Evolutionary conservation across 2,888 invertebrate genomes (phyloP), one percentile per base, ranked within the genome.

Genomic region (Isotomurus palustris): DNA sequence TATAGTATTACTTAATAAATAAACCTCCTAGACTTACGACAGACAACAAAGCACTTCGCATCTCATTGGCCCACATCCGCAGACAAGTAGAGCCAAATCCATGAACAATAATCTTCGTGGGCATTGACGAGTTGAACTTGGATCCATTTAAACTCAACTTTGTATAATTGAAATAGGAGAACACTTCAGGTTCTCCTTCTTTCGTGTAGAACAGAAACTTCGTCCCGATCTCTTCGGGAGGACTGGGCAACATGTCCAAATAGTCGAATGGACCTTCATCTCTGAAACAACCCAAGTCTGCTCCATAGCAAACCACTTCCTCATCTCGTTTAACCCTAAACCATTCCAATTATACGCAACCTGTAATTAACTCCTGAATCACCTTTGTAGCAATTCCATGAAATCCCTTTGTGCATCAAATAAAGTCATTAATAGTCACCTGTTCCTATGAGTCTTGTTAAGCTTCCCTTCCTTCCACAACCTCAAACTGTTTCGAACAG

Each of bases 21-120:
- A n/a, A n/a, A n/a, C n/a, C n/a, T n/a, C n/a, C n/a, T n/a, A n/a
- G n/a, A 78, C 83, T 81, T 75, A 90, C 89, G 74, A 90, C 88
- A 52, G 89, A 87, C 84, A 93, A 87, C 17, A 94, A 79, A 5
- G 91, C 91, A 25, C 90, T 88, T 57, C 91, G 83, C 87, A 94
- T 91, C 76, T 91, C 90, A 73, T 91, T 88, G 12, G 93, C 88
- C 95, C 95, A 95, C 21, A 91, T 86, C 73, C 91, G 87, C 53
- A 87, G 85, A 74, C 92, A 93, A 72, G 88, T 88, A 57, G 91
- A 90, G 1, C 92, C 91, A 74, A 95, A 95, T 2, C 94, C 94
- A 73, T 95, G 94, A 0, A 93, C 89, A 71, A 95, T 87, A 60
- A 94, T 83, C 72, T 91, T 74, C 73, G 78, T 73, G 1, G 85